Conservation (phyloP, 1,140 invertebrate genomes). For the Babylonia areolata region DNA sequence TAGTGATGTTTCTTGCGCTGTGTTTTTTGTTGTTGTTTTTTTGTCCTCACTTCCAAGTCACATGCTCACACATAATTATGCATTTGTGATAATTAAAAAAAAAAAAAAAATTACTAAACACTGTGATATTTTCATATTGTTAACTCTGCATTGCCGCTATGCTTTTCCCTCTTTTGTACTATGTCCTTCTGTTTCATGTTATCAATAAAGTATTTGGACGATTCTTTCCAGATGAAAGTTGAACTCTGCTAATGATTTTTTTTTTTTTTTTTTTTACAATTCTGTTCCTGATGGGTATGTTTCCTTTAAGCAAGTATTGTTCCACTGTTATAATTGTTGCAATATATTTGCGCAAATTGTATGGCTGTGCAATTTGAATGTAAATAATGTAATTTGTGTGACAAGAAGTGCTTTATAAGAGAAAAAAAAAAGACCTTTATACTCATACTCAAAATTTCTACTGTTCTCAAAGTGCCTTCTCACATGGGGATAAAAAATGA, state of each 20-base stretch:
- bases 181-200: background rate
- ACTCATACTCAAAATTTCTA: background rate
- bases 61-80: too few species aligned
- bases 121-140: background rate
- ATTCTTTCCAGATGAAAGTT: slow-evolving; percentile 3
- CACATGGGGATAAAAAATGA: background rate
- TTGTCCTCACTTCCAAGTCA: too few species aligned
- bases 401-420: background rate
- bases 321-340: background rate
- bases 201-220: background rate
- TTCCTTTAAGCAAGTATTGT: background rate
- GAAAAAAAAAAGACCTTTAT: background rate
- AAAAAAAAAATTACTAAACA: too few species aligned
- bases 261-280: background rate
- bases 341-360: background rate
- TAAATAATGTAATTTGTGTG: background rate
- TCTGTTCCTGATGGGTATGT: background rate
- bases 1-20: too few species aligned
- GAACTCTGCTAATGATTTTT: background rate
- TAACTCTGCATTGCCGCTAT: background rate
- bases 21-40: too few species aligned
- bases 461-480: background rate
- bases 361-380: slow-evolving; percentile 1
- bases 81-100: too few species aligned
- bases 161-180: background rate